Evolutionary conservation across 2,113 vertebrate species (phyloP), one percentile per base, ranked within the genome.

Genomic region (Barnardius zonarius): DNA sequence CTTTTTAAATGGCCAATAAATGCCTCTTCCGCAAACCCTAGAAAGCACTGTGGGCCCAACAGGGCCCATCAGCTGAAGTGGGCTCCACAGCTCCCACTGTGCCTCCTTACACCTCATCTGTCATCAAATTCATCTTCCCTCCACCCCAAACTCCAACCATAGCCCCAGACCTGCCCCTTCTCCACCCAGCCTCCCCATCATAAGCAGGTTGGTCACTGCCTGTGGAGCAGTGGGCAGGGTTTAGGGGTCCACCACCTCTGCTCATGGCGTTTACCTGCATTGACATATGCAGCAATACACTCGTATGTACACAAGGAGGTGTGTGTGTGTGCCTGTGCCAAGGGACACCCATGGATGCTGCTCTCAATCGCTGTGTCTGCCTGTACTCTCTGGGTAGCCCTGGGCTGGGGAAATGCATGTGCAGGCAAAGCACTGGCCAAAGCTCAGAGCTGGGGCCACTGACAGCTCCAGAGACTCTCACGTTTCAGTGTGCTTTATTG

Each of bases 301-400:
- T 23, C 0, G 0, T 17, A 17, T 1, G 28, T 7, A 7, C 46
- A 28, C 0, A 2, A 49, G 17, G 16, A 25, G 9, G 11, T 17
- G n/a, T 10, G 24, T 10, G 52, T 33, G 31, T 52, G 25, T 17
- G 39, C 35, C 48, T 57, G 18, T 22, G 46, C 84, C 13, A 6
- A 81, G 77, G 69, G 61, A 75, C 55, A 72, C 25, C 33, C 48
- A 17, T 6, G 76, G 68, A 51, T 59, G 62, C 75, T 85, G 57
- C 51, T 79, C 13, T 2, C 2, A 1, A 37, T 27, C 0, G 0
- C 39, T 52, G 22, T 18, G 10, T 73, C 72, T 48, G 17, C 19
- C 62, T 67, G 43, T 6, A 3, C 33, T 69, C 24, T 20, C 19
- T 0, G 0, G 31, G 30, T 39, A 24, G 39, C 20, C 48, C 48